Evolutionary conservation across 2,113 vertebrate genomes (phyloP), one percentile per base, ranked within the genome.

Genomic region (Petrocephalus zakoni): DNA sequence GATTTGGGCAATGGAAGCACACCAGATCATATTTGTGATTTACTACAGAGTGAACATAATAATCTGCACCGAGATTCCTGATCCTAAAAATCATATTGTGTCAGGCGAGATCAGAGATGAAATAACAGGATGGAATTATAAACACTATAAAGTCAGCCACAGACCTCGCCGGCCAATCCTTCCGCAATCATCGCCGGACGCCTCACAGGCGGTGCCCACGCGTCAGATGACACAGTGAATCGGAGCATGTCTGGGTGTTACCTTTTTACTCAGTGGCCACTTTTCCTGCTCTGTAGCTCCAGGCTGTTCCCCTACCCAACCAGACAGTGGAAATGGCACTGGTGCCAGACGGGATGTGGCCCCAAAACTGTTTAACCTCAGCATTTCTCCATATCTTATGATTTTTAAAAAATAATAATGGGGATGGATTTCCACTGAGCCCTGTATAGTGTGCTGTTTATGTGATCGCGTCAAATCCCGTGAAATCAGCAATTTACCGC

Each of bases 381-480:
- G 8, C 7, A 55, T 56, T 55, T 55, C 84, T 86, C 52, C 5
- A 55, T 49, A 85, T 49, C 52, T 53, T 2, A 47, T 49, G 11
- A 53, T 53, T 55, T 46, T 81, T 42, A 81, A 17, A 51, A 25
- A 82, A 42, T n/a, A 51, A 84, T 37, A 19, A 55, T 55, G 84
- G 52, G 21, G 29, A 37, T n/a, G 13, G 52, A 86, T 86, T 19
- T 37, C 49, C 52, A 55, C 11, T 5, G 90, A 89, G 93, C 90
- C 90, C 83, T 90, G 91, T 88, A 86, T 56, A 72, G 89, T 9
- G 64, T 90, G 92, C 91, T 90, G 91, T 92, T 93, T 93, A 91
- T 88, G 91, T 92, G 49, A n/a, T n/a, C n/a, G n/a, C n/a, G n/a
- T n/a, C n/a, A n/a, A n/a, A n/a, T n/a, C n/a, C n/a, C n/a, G n/a